Evolutionary conservation across 2,113 vertebrate genomes (phyloP), one percentile per base, ranked within the genome.

Genomic region (Platysteira castanea): DNA sequence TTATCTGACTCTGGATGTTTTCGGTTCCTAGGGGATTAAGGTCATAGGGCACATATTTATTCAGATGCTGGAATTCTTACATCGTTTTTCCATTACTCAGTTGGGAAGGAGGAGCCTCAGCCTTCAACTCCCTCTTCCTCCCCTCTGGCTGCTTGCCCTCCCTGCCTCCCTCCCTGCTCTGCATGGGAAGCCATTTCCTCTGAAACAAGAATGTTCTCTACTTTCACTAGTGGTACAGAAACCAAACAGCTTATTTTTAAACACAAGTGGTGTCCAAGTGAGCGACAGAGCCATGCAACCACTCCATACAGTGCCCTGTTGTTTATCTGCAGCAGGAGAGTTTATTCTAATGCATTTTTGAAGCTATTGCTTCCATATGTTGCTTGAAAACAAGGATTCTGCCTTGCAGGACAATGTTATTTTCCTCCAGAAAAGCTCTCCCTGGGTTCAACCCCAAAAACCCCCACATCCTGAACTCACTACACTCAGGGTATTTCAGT

Each of bases 1-100:
- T 98, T 98, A 98, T 97, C 96, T 95, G 83, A 84, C 98, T 97
- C 93, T 96, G 87, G 94, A 95, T 94, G 60, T 15, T 97, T 97
- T 97, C 82, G 88, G 97, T 97, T 96, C 89, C 97, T 57, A 20
- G 84, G 95, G 96, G 96, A 97, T 97, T 97, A 91, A 47, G 91
- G 98, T 99, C 98, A 98, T 93, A 98, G 98, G 97, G 97, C 98
- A 97, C 97, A 97, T 98, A 98, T 98, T 98, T 98, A 97, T 97
- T 97, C 91, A 95, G 97, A 97, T 84, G 95, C 97, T 98, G 98
- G 98, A 98, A 98, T 98, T 98, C 98, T 98, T 93, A 98, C 98
- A 97, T 98, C 92, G 91, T 97, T 98, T 99, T 99, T 99, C 99
- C 99, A 99, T 99, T 98, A 98, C 98, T 97, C 95, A 59, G 75